A percentile compares a stretch with the other conserved stretches of the same genome.
Conservation (phyloP, 2,888 invertebrate genomes). For the Azorinus chamasolen region DNA sequence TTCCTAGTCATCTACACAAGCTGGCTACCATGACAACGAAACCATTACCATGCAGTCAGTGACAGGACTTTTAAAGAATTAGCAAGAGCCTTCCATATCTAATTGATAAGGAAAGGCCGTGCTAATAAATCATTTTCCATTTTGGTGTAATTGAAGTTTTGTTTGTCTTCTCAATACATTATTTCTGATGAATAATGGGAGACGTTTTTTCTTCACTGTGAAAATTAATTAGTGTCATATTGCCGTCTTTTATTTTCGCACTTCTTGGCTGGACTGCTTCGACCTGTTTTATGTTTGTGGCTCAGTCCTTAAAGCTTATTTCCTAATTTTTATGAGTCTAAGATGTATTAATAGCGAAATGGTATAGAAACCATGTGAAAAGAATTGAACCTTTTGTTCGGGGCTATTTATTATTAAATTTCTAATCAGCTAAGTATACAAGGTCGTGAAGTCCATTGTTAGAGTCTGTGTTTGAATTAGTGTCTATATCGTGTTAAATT, state of each 20-base stretch:
- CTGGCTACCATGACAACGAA: too few relatives aligned
- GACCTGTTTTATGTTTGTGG: not conserved
- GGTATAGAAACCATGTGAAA: conserved; percentile 57
- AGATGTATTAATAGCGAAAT: conserved; percentile 44
- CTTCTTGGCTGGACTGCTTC: not conserved
- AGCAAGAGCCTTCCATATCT: too few relatives aligned
- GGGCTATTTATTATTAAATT: conserved; percentile 65
- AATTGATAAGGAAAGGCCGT: too few relatives aligned
- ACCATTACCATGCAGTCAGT: too few relatives aligned
- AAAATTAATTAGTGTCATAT: conserved; percentile 39
- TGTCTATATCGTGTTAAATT: conserved; percentile 65
- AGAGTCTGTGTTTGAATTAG: conserved; percentile 55
- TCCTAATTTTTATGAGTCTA: conserved; percentile 41
- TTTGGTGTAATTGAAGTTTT: too few relatives aligned
- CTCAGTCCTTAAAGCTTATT: conserved; percentile 23
- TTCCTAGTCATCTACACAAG: too few relatives aligned
- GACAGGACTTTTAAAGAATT: too few relatives aligned
- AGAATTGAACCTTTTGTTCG: conserved; percentile 55
- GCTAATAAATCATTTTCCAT: too few relatives aligned
- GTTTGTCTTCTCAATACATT: too few relatives aligned
- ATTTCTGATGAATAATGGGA: too few relatives aligned
- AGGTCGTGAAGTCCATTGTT: conserved; percentile 58
- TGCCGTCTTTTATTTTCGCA: not conserved
- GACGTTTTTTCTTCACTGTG: conserved; percentile 7
- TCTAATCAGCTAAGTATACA: conserved; percentile 69